Evolutionary conservation across 2,113 vertebrate genomes (phyloP).

Genomic region (Pangasianodon hypophthalmus): DNA sequence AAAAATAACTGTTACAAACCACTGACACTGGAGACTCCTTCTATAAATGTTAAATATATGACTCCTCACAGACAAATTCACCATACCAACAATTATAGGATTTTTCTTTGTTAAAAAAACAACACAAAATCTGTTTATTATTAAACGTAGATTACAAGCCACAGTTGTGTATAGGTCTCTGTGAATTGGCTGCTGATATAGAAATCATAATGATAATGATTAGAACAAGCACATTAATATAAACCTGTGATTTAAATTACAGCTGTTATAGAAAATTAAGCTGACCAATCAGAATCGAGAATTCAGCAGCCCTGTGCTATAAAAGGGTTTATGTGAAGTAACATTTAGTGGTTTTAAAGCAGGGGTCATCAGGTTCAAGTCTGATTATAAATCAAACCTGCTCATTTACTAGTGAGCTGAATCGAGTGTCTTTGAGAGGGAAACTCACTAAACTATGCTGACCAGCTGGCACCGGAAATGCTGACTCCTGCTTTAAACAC

Average conservation of each 20-base stretch:
- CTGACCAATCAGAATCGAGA: background rate
- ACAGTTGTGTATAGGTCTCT: background rate
- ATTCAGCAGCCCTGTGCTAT: background rate
- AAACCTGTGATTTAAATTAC: background rate
- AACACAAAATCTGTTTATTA: too few species aligned
- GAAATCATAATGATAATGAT: background rate
- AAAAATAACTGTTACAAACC: background rate
- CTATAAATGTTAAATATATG: background rate
- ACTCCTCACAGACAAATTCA: background rate
- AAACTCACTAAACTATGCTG: background rate
- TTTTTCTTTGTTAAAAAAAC: background rate
- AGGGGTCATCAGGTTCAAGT: background rate
- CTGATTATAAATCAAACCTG: conserved; percentile 1
- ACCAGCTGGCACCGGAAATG: conserved; percentile 12
- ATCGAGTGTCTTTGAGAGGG: background rate
- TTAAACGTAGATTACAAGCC: too few species aligned
- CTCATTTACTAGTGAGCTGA: background rate
- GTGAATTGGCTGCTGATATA: background rate
- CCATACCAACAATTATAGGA: background rate
- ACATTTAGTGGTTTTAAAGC: background rate
- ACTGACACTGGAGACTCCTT: background rate
- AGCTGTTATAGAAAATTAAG: background rate
- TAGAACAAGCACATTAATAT: background rate
- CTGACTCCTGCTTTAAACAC: conserved; percentile 4
- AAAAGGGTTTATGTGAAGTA: background rate